Evolutionary conservation across 2,888 invertebrate species (phyloP), one percentile per base, ranked within the genome.

Genomic region (Acrobasis suavella): DNA sequence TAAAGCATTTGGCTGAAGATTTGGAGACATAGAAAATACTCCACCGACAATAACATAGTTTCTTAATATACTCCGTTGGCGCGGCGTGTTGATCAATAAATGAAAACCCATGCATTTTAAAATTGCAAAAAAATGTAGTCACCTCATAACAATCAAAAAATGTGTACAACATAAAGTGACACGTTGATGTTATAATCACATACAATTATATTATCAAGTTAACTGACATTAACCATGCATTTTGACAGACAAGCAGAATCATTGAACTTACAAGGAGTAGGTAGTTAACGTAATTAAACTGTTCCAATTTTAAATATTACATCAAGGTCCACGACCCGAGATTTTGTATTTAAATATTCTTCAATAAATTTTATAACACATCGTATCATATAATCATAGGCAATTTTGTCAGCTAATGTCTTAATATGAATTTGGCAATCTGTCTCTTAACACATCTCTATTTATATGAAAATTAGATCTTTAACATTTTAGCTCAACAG

Each of bases 191-290:
- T 39, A 55, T 55, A 55, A 55, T 55, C 39, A 55, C 55, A 16
- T 55, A 39, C 39, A 55, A 55, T 55, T 55, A 39, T 55, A 37
- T 16, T 39, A 55, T 55, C 55, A 55, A 39, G 39, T 39, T 55
- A 55, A 15, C 39, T 55, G 39, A 55, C 39, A 38, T 16, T 39
- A 39, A 55, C 39, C 39, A 16, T 39, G 55, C 16, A 55, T 39
- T 16, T 39, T 55, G 55, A 55, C 39, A 55, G 55, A 55, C 55
- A 55, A 15, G 39, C 16, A 38, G 39, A 55, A 16, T 15, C 14
- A 52, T 52, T 32, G 32, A 52, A 52, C 52, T 22, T 52, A 52
- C 52, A 52, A 22, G 22, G 37, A 52, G 37, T 55, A 55, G 38
- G 55, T 39, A 55, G 55, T 55, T 15, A 16, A 55, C 16, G n/a